Evolutionary conservation across 2,797 vertebrate genomes (phyloP).

Genomic region (Luscinia luscinia): DNA sequence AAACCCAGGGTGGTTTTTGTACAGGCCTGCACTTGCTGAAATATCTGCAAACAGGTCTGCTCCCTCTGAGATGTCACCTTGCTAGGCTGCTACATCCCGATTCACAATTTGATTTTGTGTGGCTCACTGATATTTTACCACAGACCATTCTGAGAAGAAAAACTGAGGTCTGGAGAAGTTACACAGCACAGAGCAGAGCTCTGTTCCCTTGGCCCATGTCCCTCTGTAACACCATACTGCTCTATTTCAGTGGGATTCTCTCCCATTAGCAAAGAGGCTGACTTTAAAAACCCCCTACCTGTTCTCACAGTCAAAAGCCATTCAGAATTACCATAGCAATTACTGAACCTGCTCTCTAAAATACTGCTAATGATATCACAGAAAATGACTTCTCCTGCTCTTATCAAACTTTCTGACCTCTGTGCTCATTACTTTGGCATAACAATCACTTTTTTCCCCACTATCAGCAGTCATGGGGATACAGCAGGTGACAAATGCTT

Average conservation of each 20-base stretch:
- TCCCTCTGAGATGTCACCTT: background rate
- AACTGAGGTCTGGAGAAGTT: background rate
- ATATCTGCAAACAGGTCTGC: background rate
- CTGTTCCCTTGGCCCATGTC: background rate
- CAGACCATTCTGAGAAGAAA: background rate
- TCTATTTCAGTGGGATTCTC: background rate
- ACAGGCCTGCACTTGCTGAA: background rate
- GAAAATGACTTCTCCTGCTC: slow-evolving; percentile 53
- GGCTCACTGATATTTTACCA: background rate
- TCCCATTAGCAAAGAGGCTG: background rate
- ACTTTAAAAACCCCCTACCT: background rate
- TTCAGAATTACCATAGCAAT: slow-evolving; percentile 61
- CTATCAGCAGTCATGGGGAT: background rate
- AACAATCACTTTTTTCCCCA: background rate
- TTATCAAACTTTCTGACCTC: slow-evolving; percentile 66
- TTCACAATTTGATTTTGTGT: background rate
- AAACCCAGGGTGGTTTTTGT: fast-evolving
- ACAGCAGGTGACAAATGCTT: background rate
- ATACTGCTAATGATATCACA: slow-evolving; percentile 54
- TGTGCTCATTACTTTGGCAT: slow-evolving; percentile 38
- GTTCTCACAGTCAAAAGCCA: slow-evolving; percentile 48
- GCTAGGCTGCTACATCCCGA: background rate
- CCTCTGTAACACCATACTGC: background rate
- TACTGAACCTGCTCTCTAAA: slow-evolving; percentile 43
- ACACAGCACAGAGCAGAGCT: background rate